Evolutionary conservation across 1,140 invertebrate species (phyloP).

Genomic region (Cyclina sinensis): DNA sequence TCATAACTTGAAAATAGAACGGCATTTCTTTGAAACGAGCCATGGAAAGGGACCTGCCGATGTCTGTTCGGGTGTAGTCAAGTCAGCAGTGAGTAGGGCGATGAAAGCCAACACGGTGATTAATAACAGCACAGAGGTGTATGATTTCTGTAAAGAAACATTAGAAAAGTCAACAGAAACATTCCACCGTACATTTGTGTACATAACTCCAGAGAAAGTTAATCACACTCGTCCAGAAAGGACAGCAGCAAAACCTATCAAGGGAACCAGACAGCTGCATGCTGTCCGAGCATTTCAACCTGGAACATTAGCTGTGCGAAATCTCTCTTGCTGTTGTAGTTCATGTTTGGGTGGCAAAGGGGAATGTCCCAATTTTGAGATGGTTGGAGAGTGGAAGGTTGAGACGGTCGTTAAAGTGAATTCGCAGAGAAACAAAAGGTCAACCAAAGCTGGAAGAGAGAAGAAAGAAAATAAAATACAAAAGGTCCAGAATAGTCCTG

Average conservation of each 20-base stretch:
- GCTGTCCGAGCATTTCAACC: conserved; percentile 33
- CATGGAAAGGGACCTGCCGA: conserved; percentile 69
- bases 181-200: conserved; percentile 58
- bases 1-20: too few species aligned
- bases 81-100: conserved; percentile 62
- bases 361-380: too few species aligned
- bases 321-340: too few species aligned
- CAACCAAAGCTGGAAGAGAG: neutral
- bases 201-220: conserved; percentile 38
- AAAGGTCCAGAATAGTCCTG: conserved; percentile 33
- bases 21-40: conserved; percentile 70
- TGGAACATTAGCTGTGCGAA: neutral
- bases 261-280: conserved; percentile 48
- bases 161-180: conserved; percentile 19
- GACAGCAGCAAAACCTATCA: conserved; percentile 42
- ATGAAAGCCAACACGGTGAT: conserved; percentile 54
- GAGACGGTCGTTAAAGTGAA: neutral
- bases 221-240: conserved; percentile 62
- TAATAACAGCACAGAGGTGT: conserved; percentile 66
- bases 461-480: conserved; percentile 12
- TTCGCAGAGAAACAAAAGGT: neutral
- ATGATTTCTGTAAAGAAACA: conserved; percentile 36
- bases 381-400: neutral
- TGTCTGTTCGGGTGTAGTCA: conserved; percentile 63
- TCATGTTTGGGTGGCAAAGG: too few species aligned